phyloP scores from a whole-genome alignment of 2,113 vertebrate genomes.

The Rhineura floridana region DNA sequence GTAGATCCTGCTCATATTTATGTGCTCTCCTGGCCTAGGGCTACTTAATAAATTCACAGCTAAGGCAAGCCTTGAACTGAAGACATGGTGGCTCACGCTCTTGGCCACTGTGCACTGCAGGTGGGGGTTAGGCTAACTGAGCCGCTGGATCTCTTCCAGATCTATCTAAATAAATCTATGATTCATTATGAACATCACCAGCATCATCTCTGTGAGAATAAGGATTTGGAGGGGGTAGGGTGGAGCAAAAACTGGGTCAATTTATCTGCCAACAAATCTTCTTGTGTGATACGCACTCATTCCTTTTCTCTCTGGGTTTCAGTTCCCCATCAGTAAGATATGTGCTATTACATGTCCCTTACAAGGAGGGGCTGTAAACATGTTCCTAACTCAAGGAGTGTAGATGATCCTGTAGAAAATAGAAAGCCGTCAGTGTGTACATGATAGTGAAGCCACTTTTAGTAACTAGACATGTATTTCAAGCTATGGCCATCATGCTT shows the following conservation, averaged over 20 bases:
- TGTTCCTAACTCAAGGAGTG: neutral
- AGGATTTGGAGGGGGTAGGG: neutral
- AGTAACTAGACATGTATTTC: slow-evolving; percentile 24
- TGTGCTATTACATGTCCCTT: slow-evolving; percentile 5
- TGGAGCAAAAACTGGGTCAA: neutral
- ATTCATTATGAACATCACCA: neutral
- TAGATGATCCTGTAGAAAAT: slow-evolving; percentile 3
- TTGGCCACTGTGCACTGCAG: neutral
- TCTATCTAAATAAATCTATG: neutral
- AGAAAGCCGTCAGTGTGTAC: slow-evolving; percentile 6
- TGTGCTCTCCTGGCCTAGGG: neutral
- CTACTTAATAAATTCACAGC: neutral
- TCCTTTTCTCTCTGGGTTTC: neutral
- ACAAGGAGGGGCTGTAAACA: slow-evolving; percentile 1
- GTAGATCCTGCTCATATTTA: too few relatives aligned
- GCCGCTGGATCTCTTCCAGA: neutral
- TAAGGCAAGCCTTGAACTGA: neutral
- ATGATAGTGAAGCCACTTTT: neutral
- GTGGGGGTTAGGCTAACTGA: neutral
- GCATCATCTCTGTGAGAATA: neutral
- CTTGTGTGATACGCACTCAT: neutral
- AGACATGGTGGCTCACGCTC: neutral
- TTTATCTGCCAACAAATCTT: neutral
- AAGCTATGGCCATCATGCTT: slow-evolving; percentile 12
- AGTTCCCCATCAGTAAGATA: slow-evolving; percentile 3